These are phyloP conservation scores for Chaitophorus viminalis DNA, from an alignment of 2,888 invertebrate species.

Conservation along the genomic window DNA sequence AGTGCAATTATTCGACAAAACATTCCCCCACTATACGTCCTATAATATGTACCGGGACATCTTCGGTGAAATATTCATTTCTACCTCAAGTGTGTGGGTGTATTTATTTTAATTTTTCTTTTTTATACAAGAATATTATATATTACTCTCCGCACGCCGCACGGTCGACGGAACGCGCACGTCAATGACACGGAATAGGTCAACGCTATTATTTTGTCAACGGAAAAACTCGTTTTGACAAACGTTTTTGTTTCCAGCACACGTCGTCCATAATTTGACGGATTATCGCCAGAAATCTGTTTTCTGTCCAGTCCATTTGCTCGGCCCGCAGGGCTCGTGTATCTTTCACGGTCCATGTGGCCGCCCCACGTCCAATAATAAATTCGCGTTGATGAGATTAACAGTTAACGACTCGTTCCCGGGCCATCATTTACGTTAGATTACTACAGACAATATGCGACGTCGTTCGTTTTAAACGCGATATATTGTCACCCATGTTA, in stretches of 20 bases:
- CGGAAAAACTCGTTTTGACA: background rate
- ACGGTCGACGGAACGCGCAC: background rate
- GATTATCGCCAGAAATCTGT: conserved; percentile 42
- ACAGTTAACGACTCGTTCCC: background rate
- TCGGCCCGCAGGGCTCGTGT: conserved; percentile 19
- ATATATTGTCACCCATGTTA: background rate
- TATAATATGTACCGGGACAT: no score
- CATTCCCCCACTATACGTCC: no score
- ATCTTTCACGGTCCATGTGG: conserved; percentile 50
- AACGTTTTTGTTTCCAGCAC: background rate
- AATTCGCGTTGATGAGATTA: conserved; percentile 5
- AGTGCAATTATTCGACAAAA: no score
- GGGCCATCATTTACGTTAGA: background rate
- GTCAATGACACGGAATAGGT: background rate
- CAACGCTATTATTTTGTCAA: no score
- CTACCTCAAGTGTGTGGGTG: no score
- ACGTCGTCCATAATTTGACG: conserved; percentile 4
- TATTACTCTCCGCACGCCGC: no score
- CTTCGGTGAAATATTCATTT: no score
- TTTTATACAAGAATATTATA: no score
- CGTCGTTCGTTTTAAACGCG: background rate
- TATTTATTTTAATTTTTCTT: no score
- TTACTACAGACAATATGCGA: background rate
- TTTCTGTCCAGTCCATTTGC: conserved; percentile 44
- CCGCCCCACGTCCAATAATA: conserved; percentile 12